These are phyloP conservation scores for Odiellus spinosus DNA, from an alignment of 2,888 invertebrate species.

Conservation along the genomic window DNA sequence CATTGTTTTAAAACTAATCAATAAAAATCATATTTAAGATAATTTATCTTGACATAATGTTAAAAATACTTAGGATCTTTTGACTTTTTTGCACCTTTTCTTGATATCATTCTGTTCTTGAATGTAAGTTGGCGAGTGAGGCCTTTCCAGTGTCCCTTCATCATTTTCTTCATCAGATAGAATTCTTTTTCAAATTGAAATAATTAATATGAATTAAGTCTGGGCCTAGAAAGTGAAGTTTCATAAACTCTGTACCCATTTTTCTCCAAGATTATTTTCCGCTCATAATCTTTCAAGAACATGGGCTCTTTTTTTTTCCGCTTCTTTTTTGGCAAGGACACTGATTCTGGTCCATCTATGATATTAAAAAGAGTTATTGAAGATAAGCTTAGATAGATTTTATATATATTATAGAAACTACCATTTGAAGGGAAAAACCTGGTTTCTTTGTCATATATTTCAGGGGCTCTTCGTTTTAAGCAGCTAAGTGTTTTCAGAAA, in stretches of 20 bases:
- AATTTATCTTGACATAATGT: too few relatives aligned
- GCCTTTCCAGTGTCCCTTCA: slow-evolving; percentile 26
- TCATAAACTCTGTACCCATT: slow-evolving; percentile 43
- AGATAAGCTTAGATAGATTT: too few relatives aligned
- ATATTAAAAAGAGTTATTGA: too few relatives aligned
- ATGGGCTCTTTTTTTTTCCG: slow-evolving; percentile 36
- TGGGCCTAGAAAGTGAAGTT: too few relatives aligned
- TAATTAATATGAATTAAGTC: too few relatives aligned
- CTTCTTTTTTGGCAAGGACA: slow-evolving; percentile 4
- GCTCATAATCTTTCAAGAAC: slow-evolving; percentile 59
- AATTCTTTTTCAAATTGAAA: too few relatives aligned
- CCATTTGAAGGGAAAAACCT: slow-evolving; percentile 44
- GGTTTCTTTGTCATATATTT: slow-evolving; percentile 61
- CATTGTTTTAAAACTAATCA: slow-evolving; percentile 40
- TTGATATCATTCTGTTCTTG: too few relatives aligned
- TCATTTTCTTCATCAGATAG: slow-evolving; percentile 45
- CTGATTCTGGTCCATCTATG: slow-evolving; percentile 28
- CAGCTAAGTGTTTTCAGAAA: slow-evolving; percentile 73
- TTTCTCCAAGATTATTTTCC: slow-evolving; percentile 52
- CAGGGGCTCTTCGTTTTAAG: slow-evolving; percentile 72
- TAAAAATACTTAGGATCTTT: too few relatives aligned
- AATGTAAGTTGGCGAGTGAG: too few relatives aligned
- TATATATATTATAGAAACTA: too few relatives aligned
- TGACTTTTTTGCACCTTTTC: too few relatives aligned
- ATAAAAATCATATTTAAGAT: too few relatives aligned